Evolutionary conservation across 2,888 invertebrate genomes (phyloP), one percentile per base, ranked within the genome.

Genomic region (Pasiphila rectangulata): DNA sequence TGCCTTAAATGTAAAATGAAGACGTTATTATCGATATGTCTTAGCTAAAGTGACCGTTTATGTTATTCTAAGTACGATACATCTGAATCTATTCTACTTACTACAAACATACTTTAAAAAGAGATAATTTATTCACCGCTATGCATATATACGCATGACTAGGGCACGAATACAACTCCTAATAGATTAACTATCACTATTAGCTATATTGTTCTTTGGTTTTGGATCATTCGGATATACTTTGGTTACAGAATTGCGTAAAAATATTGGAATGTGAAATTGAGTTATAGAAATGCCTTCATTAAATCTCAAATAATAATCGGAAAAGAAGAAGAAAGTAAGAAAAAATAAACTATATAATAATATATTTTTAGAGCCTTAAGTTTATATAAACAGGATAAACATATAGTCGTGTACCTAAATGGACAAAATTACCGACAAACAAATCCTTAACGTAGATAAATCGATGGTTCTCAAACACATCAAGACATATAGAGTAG

Each of bases 31-130:
- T 32, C 43, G 44, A 51, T 45, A 47, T 47, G 48, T 55, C 41
- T 46, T 52, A 51, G 13, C 29, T 38, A 51, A 45, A 47, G 49
- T 54, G 48, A 43, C 34, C 29, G 42, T 52, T 21, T 39, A 51
- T n/a, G n/a, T 4, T 25, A 49, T 46, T 51, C 51, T 58, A 58
- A 58, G 55, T 56, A 58, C 57, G 54, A 46, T 48, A 54, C 49
- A 51, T 46, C 36, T 41, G 37, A 39, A 16, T n/a, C 15, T 35
- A 46, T 40, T 29, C 50, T 54, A 55, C 51, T 29, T 32, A 30
- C 54, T 57, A 57, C 48, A 46, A 54, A 54, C 41, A 44, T 47
- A 52, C 21, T 27, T 50, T 52, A 53, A 37, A 43, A 51, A 47
- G 21, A 50, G 46, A 52, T 27, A 54, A 48, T 49, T 51, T 55